These are phyloP conservation scores for Rafetus swinhoei DNA, from an alignment of 2,113 vertebrate genomes.

Conservation along the genomic window DNA sequence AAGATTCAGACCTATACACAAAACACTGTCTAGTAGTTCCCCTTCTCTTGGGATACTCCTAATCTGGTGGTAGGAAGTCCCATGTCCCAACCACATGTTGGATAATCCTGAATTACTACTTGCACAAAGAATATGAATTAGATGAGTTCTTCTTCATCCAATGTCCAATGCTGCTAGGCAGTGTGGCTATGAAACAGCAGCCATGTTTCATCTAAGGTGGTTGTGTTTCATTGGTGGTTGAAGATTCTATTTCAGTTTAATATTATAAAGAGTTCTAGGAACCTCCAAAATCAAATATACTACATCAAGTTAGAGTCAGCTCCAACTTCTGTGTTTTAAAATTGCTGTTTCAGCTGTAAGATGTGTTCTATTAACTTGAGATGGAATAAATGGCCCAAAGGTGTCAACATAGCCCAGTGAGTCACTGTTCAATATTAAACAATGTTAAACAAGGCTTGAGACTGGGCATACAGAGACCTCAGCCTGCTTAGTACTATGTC, in stretches of 20 bases:
- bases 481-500: background rate
- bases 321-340: background rate
- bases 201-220: background rate
- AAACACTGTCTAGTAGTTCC: background rate
- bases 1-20: accelerated
- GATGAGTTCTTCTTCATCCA: background rate
- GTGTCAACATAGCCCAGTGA: background rate
- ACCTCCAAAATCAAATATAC: background rate
- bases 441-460: background rate
- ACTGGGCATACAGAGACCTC: background rate
- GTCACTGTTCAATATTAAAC: background rate
- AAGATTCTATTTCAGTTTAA: background rate
- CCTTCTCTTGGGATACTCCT: background rate
- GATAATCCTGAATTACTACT: background rate
- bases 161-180: background rate
- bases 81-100: accelerated
- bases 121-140: background rate
- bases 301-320: background rate
- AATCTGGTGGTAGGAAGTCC: background rate
- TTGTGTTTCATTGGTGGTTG: background rate
- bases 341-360: background rate
- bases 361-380: background rate
- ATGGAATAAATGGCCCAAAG: background rate
- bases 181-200: background rate
- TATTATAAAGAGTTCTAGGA: background rate